Percentiles rank a stretch among this genome's conserved stretches.
These are phyloP conservation scores for Oncorhynchus clarkii DNA, from an alignment of 2,113 vertebrate species.

Conservation along the genomic window DNA sequence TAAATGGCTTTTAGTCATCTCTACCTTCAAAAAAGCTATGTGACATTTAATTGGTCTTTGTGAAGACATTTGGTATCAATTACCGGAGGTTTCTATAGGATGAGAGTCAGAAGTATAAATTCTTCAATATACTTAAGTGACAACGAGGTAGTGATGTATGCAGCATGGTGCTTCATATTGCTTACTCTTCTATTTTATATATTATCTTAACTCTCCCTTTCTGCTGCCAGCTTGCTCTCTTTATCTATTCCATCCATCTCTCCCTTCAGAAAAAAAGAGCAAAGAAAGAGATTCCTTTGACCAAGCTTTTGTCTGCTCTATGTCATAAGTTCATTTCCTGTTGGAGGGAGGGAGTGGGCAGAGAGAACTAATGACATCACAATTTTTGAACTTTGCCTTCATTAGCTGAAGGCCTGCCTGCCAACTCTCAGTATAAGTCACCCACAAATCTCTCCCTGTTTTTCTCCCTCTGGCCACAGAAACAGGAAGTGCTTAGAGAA, in stretches of 20 bases:
- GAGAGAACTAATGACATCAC: conserved; percentile 36
- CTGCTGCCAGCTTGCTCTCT: background rate
- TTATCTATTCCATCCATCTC: conserved; percentile 5
- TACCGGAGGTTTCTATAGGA: no score
- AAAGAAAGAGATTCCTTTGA: background rate
- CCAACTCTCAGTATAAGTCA: background rate
- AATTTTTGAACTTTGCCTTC: conserved; percentile 35
- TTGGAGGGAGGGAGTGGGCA: conserved; percentile 1
- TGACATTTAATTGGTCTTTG: background rate
- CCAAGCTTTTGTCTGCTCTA: background rate
- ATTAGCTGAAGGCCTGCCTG: conserved; percentile 28
- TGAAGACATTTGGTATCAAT: background rate
- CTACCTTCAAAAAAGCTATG: background rate
- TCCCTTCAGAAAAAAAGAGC: background rate
- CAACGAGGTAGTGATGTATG: no score
- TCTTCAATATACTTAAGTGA: no score
- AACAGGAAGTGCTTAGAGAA: conserved; percentile 58
- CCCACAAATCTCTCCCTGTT: background rate
- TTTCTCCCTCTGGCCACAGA: conserved; percentile 16
- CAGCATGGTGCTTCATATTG: background rate
- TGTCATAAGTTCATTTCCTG: conserved; percentile 11
- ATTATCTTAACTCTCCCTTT: background rate
- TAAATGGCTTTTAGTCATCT: no score
- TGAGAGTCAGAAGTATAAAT: no score
- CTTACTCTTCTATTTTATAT: background rate